Evolutionary conservation across 1,140 invertebrate genomes (phyloP), one percentile per base, ranked within the genome.

Genomic region (Himalopsyche phryganea): DNA sequence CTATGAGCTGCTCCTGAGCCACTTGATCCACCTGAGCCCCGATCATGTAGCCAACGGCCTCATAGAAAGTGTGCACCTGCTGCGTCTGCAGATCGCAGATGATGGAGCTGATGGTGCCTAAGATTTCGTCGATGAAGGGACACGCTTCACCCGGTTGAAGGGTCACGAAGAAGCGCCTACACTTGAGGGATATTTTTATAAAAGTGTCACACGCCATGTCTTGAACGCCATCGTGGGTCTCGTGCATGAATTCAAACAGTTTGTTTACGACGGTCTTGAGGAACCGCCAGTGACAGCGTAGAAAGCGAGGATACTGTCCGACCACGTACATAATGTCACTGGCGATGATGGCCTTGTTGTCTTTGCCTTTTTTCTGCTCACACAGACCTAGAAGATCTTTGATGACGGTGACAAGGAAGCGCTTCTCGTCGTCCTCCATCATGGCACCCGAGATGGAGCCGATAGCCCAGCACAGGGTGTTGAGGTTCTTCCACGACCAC

Each of bases 241-340:
- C 96, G 79, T 99, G 98, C 98, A 99, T 99, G 74, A 99, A 99
- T 80, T 99, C 98, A 81, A 99, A 99, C 32, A 99, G 80, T 81
- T 99, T 99, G 80, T 99, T 99, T 42, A 99, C 96, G 69, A 99
- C 98, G 53, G 98, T 99, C 80, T 99, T 99, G n/a, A 99, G 82
- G 78, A 99, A 99, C 75, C 98, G 96, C 98, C 98, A 99, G 78
- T 99, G 98, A n/a, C 95, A 96, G 66, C 95, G 80, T 35, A 99
- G 80, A 79, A 99, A 99, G 42, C 97, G 82, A 45, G 98, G 98
- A 81, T 99, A 99, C 72, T 99, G 98, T 18, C 98, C 98, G 28
- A 99, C 98, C 60, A 99, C 97, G 76, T 99, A 99, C 98, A 99
- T 99, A 62, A 99, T 99, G 75, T 99, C 99, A 58, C 96, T 98